Percentiles rank a stretch among this genome's conserved stretches.
Evolutionary conservation across 2,888 invertebrate species (phyloP).

Genomic region (Clusia tigrina): DNA sequence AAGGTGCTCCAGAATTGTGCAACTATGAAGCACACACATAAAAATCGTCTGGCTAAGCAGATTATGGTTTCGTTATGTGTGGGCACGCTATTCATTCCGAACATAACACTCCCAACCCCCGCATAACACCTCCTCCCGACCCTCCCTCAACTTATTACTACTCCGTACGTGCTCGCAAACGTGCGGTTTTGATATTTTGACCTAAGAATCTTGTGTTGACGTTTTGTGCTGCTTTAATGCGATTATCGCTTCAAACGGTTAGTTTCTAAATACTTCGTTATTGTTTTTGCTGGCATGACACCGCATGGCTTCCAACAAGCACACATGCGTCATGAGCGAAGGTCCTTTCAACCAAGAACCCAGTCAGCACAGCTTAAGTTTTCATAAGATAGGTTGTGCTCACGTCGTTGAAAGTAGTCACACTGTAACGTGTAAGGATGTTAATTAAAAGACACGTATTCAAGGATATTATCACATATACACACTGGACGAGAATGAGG

Average conservation of each 20-base stretch:
- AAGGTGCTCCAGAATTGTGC: no score
- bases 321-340: neutral
- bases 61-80: neutral
- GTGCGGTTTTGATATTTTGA: constrained; percentile 18
- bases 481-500: no score
- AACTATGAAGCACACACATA: constrained; percentile 12
- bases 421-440: no score
- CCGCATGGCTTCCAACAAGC: neutral
- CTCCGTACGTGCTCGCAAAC: neutral
- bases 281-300: neutral
- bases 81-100: neutral
- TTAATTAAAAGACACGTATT: no score
- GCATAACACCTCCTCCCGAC: neutral
- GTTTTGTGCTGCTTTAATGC: constrained; percentile 1
- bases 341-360: no score
- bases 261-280: neutral
- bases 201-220: constrained; percentile 15
- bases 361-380: no score
- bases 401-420: no score
- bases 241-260: constrained; percentile 10
- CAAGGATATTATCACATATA: no score
- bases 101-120: neutral
- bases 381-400: no score
- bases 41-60: constrained; percentile 1
- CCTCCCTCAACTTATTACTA: neutral